Evolutionary conservation across 2,888 invertebrate species (phyloP), one percentile per base, ranked within the genome.

Genomic region (Lypha dubia): DNA sequence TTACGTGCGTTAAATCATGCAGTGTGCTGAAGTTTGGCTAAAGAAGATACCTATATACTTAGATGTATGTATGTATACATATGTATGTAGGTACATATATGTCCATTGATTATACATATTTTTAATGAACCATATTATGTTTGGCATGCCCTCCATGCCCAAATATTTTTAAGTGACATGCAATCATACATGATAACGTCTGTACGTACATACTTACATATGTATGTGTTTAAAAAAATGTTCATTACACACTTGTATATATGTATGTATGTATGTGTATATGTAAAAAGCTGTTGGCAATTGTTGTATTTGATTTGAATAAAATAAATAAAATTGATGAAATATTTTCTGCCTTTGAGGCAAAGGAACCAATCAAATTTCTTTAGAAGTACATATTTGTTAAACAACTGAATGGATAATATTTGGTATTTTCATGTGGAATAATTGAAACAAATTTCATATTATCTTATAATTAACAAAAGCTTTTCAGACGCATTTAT

Each of bases 111-210:
- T 70, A 41, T 7, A 41, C 38, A 38, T 6, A 38, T 46, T 38
- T 62, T 70, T 75, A 83, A 76, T 76, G 71, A 80, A 75, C 65
- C 71, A 60, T 76, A 76, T 84, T 71, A 84, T 60, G 79, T 76
- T 79, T 35, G 49, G 24, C n/a, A 65, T 51, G 41, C 41, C 24
- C 49, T 62, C 15, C 13, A 5, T 13, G 13, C 9, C 22, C 13
- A 5, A 17, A 51, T 22, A 17, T 51, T 51, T 38, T 13, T 51
- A 22, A 0, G 13, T 8, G 13, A 51, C 15, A 15, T 15, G 7
- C 3, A 20, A 7, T 15, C 13, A 53, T 15, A 28, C 24, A 4
- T n/a, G n/a, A n/a, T n/a, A n/a, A n/a, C n/a, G n/a, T n/a, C n/a
- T n/a, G n/a, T n/a, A n/a, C n/a, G n/a, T n/a, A n/a, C n/a, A n/a